Conservation (phyloP, 2,888 invertebrate species). For the Atherix ibis region DNA sequence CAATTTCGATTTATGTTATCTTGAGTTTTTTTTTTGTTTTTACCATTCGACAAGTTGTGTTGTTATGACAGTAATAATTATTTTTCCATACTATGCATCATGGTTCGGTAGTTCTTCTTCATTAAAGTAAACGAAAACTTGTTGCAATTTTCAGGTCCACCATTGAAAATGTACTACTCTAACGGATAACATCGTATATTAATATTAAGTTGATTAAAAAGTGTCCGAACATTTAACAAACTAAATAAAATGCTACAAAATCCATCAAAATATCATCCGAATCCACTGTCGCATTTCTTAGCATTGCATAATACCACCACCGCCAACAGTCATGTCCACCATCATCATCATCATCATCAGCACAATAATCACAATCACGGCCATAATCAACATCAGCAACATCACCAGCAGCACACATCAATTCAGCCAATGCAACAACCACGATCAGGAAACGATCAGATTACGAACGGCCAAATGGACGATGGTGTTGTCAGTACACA, state of each 20-base stretch:
- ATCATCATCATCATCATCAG: slow-evolving; percentile 11
- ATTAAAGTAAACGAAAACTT: no score
- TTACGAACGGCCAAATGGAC: slow-evolving; percentile 23
- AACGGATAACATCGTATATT: no score
- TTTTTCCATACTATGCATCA: no score
- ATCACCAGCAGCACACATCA: slow-evolving; percentile 11
- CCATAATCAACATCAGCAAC: slow-evolving; percentile 11
- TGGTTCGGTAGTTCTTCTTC: no score
- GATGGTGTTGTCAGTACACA: slow-evolving; percentile 23
- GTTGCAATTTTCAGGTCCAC: no score
- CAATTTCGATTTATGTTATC: no score
- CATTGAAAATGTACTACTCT: no score
- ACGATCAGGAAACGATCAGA: slow-evolving; percentile 13
- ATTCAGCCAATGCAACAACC: slow-evolving; percentile 6
- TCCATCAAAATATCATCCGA: slow-evolving; percentile 32
- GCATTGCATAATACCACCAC: slow-evolving; percentile 27
- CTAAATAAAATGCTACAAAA: slow-evolving; percentile 34
- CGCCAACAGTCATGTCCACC: slow-evolving; percentile 11
- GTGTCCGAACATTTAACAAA: no score
- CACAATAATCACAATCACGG: slow-evolving; percentile 5
- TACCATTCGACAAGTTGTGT: no score
- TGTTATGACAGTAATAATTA: no score
- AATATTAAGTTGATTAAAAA: no score
- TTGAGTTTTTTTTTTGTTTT: no score
- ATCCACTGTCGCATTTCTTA: slow-evolving; percentile 33